A percentile compares a stretch with the other conserved stretches of the same genome.
These are phyloP conservation scores for Thaumatotibia leucotreta DNA, from an alignment of 1,140 invertebrate genomes.

Conservation along the genomic window DNA sequence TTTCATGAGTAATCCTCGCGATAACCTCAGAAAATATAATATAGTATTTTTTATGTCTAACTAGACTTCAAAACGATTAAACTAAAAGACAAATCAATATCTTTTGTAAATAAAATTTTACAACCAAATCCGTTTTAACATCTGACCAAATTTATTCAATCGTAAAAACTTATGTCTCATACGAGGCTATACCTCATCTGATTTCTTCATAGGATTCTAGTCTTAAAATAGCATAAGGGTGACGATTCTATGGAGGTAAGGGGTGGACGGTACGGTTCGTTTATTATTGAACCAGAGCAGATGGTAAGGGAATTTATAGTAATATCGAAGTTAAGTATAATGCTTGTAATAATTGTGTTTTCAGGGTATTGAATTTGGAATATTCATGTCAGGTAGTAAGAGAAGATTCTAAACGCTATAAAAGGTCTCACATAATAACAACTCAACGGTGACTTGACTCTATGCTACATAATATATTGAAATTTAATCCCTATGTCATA, in stretches of 20 bases:
- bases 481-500: no score
- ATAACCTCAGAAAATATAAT: no score
- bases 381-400: no score
- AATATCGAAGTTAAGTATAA: not conserved
- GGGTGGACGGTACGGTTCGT: not conserved
- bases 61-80: no score
- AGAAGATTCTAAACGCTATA: no score
- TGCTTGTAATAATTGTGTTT: not conserved
- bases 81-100: no score
- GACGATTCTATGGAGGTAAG: not conserved
- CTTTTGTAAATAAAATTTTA: not conserved
- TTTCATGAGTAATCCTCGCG: no score
- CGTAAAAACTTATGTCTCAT: not conserved
- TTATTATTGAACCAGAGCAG: not conserved
- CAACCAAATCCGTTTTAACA: not conserved
- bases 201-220: not conserved
- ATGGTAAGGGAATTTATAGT: not conserved
- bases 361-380: not conserved
- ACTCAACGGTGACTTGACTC: no score
- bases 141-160: not conserved
- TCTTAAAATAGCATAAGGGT: not conserved
- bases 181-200: not conserved
- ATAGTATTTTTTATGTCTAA: no score
- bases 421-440: no score
- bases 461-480: no score